Base-by-base conservation (phyloP, 2,888 invertebrate species). In the Pandemis cinnamomeana region DNA sequence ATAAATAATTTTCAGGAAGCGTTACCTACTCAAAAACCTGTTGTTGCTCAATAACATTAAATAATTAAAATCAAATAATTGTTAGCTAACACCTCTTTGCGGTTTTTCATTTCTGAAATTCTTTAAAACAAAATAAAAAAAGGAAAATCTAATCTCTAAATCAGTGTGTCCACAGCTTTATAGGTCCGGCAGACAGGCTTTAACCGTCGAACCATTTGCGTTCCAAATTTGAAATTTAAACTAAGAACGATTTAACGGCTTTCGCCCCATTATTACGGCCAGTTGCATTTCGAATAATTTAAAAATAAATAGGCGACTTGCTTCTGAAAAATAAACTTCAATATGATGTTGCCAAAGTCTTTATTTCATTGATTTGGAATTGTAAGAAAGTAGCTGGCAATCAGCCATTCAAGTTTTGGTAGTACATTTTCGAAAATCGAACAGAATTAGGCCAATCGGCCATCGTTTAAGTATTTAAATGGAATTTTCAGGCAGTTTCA, bases 231-330 rank as follows among this genome's bases (percentile, higher is more conserved):
- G 58, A 72, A 72, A 72, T 72, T 72, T 68, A 72, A 72, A 72
- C 72, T 72, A 72, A 72, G 72, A 72, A 63, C 72, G 68, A 72
- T 72, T 72, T 72, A 72, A 72, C 72, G 68, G 72, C 63, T 68
- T 68, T 72, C 46, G 55, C n/a, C 68, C 67, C 63, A 42, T 55
- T 63, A 72, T 72, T 72, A 68, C 72, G 68, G 72, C 68, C 72
- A 72, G 68, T 68, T 72, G 72, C 67, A 63, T 63, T 72, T 48
- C 41, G 67, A 48, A 72, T 68, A 68, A 63, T 68, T 62, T 68
- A 11, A 48, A 72, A 68, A 63, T 55, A 68, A 68, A 72, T 67
- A 55, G 36, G 51, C 11, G 11, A 27, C 10, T 42, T 48, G 46
- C 3, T 46, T 20, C 15, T 7, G 15, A 13, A 68, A 68, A 68